Evolutionary conservation across 30 jellyfish, hydroid and myxozoan genomes (phyloP).

Genomic region (Mastigias papua): DNA sequence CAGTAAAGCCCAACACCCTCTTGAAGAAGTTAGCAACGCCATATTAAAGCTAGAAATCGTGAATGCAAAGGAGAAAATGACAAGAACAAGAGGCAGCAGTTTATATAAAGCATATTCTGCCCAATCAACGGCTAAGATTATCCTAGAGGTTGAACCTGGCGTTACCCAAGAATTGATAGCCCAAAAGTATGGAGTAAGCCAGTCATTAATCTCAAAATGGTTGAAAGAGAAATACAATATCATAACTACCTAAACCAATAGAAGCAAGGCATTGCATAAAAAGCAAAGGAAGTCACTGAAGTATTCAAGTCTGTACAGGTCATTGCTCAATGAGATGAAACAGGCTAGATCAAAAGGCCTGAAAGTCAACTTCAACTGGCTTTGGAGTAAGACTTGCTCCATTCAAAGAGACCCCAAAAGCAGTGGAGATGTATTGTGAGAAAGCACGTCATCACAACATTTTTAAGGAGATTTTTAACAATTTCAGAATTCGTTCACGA

Average conservation of each 20-base stretch:
- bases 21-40: background rate
- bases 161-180: slow-evolving; percentile 54
- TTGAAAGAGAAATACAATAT: slow-evolving; percentile 37
- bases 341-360: background rate
- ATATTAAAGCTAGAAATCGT: background rate
- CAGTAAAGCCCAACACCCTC: background rate
- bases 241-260: slow-evolving; percentile 18
- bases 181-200: slow-evolving; percentile 34
- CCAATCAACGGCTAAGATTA: slow-evolving; percentile 26
- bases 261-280: slow-evolving; percentile 18
- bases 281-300: background rate
- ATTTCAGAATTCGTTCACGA: slow-evolving; percentile 3
- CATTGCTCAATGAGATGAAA: slow-evolving; percentile 22
- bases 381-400: slow-evolving; percentile 22
- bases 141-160: slow-evolving; percentile 31
- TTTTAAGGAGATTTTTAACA: slow-evolving; percentile 19
- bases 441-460: slow-evolving; percentile 39
- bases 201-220: slow-evolving; percentile 29
- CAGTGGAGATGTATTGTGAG: slow-evolving; percentile 27
- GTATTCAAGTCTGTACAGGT: slow-evolving; percentile 18
- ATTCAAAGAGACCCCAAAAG: slow-evolving; percentile 2
- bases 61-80: slow-evolving; percentile 10
- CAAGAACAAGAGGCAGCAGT: slow-evolving; percentile 4
- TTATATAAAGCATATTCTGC: slow-evolving; percentile 21
- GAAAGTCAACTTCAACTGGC: slow-evolving; percentile 34